A percentile compares a stretch with the other conserved stretches of the same genome.
Evolutionary conservation across 2,888 invertebrate species (phyloP).

Genomic region (Oscheius sp.): DNA sequence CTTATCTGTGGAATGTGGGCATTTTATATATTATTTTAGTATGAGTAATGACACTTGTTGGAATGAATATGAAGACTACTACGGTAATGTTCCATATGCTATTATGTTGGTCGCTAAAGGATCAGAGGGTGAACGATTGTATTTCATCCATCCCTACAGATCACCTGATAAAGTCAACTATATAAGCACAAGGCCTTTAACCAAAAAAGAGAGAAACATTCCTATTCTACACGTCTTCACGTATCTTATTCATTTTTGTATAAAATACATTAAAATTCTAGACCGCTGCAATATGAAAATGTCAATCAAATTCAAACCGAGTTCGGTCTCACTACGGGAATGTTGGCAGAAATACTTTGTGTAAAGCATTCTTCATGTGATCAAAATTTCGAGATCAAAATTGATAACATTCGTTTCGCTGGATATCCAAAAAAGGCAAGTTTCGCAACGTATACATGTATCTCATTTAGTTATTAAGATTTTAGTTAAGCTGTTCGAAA

Average conservation of each 20-base stretch:
- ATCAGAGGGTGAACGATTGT: conserved; percentile 52
- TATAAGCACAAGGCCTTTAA: neutral
- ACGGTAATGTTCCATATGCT: conserved; percentile 39
- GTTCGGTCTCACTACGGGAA: conserved; percentile 22
- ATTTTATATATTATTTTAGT: neutral
- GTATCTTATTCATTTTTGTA: neutral
- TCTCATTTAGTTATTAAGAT: neutral
- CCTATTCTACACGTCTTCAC: neutral
- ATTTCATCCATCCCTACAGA: conserved; percentile 59
- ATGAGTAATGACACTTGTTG: conserved; percentile 26
- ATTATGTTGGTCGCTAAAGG: conserved; percentile 58
- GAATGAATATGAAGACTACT: conserved; percentile 30
- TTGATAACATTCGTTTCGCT: conserved; percentile 65
- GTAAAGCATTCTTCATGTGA: conserved; percentile 55
- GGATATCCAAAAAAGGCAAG: conserved; percentile 55
- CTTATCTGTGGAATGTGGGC: neutral
- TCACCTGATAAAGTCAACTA: neutral
- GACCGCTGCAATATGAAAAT: neutral
- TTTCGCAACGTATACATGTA: neutral
- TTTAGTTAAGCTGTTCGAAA: neutral
- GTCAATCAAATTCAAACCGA: conserved; percentile 7
- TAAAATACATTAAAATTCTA: neutral
- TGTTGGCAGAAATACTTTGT: conserved; percentile 60
- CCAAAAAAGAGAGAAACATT: conserved; percentile 5
- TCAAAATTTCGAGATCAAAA: conserved; percentile 60